Percentiles rank a stretch among this genome's conserved stretches.
Conservation (phyloP, 2,888 invertebrate genomes). For the Ectemnius cavifrons region DNA sequence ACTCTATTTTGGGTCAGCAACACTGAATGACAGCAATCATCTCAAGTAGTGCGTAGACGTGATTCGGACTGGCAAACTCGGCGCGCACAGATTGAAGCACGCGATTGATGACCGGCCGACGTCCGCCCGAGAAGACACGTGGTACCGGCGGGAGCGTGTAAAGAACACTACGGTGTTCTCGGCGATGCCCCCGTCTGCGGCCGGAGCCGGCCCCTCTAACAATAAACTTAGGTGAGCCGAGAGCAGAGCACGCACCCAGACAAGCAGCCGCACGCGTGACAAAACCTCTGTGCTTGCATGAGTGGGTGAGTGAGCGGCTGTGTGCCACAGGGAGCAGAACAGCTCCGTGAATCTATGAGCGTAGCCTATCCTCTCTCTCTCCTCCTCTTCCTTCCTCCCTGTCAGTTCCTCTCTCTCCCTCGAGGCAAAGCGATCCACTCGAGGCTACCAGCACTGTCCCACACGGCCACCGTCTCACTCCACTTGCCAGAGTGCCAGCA, state of each 20-base stretch:
- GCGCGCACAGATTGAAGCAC: background rate
- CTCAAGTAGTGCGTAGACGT: no score
- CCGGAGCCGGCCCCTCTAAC: constrained; percentile 65
- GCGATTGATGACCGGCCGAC: background rate
- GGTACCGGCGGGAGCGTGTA: constrained; percentile 63
- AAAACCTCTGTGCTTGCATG: constrained; percentile 35
- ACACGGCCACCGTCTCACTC: background rate
- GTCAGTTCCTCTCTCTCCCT: constrained; percentile 25
- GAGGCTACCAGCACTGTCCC: constrained; percentile 19
- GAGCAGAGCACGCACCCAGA: constrained; percentile 40
- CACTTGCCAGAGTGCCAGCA: background rate
- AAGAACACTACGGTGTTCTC: background rate
- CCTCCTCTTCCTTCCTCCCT: constrained; percentile 32
- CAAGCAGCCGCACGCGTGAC: constrained; percentile 56
- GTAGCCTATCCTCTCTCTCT: constrained; percentile 14
- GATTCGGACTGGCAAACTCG: no score
- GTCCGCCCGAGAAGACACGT: constrained; percentile 42
- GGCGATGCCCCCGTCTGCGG: constrained; percentile 60
- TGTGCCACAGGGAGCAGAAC: no score
- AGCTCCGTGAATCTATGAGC: background rate
- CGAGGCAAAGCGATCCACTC: constrained; percentile 37
- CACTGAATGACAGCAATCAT: no score
- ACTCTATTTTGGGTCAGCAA: no score
- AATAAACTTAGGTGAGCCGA: constrained; percentile 69
- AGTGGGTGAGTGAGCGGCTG: background rate